Evolutionary conservation across 2,888 invertebrate species (phyloP).

Genomic region (Acanthopleura granulata): DNA sequence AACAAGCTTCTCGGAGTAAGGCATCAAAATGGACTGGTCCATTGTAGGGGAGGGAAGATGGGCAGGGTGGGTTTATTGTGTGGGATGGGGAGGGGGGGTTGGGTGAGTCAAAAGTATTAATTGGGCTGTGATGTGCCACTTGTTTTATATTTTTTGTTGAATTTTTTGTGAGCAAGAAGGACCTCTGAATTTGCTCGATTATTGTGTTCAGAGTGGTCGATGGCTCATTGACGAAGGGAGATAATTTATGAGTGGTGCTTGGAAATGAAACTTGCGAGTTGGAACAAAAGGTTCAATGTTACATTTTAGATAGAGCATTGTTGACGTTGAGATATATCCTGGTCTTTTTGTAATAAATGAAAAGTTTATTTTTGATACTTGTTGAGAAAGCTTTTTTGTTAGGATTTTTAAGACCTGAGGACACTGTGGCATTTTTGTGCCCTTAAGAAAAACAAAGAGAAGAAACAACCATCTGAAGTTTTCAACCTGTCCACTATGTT

Average conservation of each 20-base stretch:
- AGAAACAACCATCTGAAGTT: conserved; percentile 21
- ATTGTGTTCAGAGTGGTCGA: background rate
- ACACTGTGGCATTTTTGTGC: conserved; percentile 32
- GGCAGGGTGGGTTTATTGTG: background rate
- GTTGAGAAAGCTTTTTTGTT: conserved; percentile 72
- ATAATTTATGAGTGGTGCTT: conserved; percentile 26
- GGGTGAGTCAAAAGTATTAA: conserved; percentile 6
- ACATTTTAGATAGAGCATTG: conserved; percentile 54
- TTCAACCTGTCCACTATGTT: background rate
- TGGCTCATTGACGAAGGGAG: conserved; percentile 18
- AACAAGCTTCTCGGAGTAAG: conserved; percentile 18
- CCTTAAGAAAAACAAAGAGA: conserved; percentile 28
- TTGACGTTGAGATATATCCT: conserved; percentile 55
- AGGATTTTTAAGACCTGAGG: conserved; percentile 56
- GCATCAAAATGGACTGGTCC: conserved; percentile 32
- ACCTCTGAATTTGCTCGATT: conserved; percentile 15
- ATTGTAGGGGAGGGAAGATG: conserved; percentile 14
- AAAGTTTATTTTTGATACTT: conserved; percentile 79
- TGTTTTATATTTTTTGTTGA: conserved; percentile 16
- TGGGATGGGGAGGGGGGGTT: background rate
- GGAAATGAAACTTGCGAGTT: conserved; percentile 34
- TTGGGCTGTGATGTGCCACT: conserved; percentile 18
- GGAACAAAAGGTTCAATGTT: conserved; percentile 37
- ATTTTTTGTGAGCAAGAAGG: conserved; percentile 17
- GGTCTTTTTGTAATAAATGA: conserved; percentile 66